Evolutionary conservation across 2,797 vertebrate species (phyloP).

Genomic region (Anas bernieri): DNA sequence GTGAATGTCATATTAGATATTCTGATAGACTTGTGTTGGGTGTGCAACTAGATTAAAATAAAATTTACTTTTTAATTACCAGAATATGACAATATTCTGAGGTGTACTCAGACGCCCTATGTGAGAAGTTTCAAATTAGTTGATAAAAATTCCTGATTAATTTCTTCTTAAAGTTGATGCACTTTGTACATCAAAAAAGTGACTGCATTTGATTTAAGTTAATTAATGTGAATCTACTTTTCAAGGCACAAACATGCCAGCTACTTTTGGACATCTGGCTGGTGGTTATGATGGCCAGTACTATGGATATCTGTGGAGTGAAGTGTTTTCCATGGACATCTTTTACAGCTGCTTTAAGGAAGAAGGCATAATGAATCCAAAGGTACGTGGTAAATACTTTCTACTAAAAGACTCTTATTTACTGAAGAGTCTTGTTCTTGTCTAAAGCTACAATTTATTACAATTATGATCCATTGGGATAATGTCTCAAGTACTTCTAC

Average conservation of each 20-base stretch:
- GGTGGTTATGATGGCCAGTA: constrained; percentile 95
- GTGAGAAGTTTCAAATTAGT: neutral
- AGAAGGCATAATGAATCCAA: constrained; percentile 91
- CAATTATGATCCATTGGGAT: neutral
- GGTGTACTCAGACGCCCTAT: neutral
- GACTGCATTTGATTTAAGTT: neutral
- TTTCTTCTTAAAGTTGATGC: neutral
- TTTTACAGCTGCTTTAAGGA: constrained; percentile 93
- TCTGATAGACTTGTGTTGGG: neutral
- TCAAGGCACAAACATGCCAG: constrained; percentile 93
- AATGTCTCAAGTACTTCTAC: neutral
- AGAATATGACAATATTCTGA: neutral
- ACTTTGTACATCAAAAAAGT: neutral
- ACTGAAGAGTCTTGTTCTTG: neutral
- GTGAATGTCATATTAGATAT: neutral
- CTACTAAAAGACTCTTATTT: neutral
- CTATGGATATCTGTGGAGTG: constrained; percentile 96
- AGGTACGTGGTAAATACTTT: constrained; percentile 77
- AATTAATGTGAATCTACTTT: constrained; percentile 34
- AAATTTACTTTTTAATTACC: neutral
- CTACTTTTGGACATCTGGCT: constrained; percentile 92
- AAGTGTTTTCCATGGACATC: constrained; percentile 95
- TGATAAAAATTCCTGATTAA: neutral
- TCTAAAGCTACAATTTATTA: neutral
- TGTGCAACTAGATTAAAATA: neutral